Evolutionary conservation across 2,113 vertebrate genomes (phyloP).

Genomic region (Steatornis caripensis): DNA sequence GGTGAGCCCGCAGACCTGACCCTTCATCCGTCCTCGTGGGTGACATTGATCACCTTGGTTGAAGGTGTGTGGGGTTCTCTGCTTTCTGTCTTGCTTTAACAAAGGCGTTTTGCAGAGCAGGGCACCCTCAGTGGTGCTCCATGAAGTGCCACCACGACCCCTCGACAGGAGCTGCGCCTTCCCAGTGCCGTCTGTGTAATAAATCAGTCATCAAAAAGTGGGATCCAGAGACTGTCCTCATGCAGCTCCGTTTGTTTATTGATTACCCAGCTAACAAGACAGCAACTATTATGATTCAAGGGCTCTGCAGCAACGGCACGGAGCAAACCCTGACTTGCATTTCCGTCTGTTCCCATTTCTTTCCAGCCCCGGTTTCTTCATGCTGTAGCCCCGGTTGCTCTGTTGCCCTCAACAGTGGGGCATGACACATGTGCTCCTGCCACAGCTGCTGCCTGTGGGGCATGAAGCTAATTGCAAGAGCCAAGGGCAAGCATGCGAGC

Average conservation of each 20-base stretch:
- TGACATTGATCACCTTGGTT: not conserved
- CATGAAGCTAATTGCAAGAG: not conserved
- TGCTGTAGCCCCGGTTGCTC: not conserved
- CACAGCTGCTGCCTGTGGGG: not conserved
- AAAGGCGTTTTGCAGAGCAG: not conserved
- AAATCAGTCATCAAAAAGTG: not conserved
- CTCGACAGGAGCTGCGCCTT: not conserved
- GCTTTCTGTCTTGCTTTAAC: not conserved
- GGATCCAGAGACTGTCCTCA: not conserved
- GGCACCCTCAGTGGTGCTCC: not conserved
- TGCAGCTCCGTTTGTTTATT: not conserved
- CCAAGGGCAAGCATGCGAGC: not conserved
- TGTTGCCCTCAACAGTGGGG: not conserved
- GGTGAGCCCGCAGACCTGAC: not conserved
- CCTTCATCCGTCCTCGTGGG: not conserved
- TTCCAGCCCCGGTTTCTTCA: not conserved
- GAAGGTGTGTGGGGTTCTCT: not conserved
- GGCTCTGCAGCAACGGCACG: not conserved
- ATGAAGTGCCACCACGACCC: not conserved
- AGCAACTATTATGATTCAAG: not conserved
- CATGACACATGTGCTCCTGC: not conserved
- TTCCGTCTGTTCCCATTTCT: not conserved
- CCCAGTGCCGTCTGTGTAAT: not conserved
- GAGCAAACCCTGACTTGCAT: not conserved
- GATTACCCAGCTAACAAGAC: not conserved